Evolutionary conservation across 1,140 invertebrate species (phyloP).

Genomic region (Piezodorus guildinii): DNA sequence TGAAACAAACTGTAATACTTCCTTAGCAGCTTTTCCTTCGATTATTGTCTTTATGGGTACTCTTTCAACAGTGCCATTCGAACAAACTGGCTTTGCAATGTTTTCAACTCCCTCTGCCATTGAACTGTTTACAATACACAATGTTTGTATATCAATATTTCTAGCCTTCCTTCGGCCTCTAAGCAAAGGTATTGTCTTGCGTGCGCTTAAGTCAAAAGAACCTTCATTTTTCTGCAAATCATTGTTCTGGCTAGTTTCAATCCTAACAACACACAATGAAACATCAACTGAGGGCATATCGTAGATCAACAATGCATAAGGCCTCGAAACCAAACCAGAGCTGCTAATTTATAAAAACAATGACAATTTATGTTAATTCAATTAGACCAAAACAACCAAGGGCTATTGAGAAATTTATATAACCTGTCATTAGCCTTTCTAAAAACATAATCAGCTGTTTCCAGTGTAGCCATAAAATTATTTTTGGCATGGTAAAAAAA

Average conservation of each 20-base stretch:
- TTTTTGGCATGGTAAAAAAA: too few species aligned
- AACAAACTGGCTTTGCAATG: conserved; percentile 13
- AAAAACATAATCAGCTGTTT: too few species aligned
- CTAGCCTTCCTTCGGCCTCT: conserved; percentile 44
- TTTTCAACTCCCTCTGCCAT: conserved; percentile 26
- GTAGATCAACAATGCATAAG: background rate
- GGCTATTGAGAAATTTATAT: too few species aligned
- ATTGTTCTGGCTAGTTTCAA: conserved; percentile 13
- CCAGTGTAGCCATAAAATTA: too few species aligned
- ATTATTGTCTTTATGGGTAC: conserved; percentile 1
- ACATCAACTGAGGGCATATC: conserved; percentile 14
- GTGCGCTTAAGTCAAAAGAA: background rate
- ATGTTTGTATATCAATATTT: conserved; percentile 54
- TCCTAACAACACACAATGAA: conserved; percentile 19
- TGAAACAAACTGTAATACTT: conserved; percentile 56
- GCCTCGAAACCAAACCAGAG: too few species aligned
- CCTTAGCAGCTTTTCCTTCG: background rate
- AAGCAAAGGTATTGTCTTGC: conserved; percentile 19
- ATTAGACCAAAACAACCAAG: too few species aligned
- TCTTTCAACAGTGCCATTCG: background rate
- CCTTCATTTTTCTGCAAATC: background rate
- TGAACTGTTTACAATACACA: conserved; percentile 34
- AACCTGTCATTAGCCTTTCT: too few species aligned
- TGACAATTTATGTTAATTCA: too few species aligned
- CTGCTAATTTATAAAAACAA: too few species aligned